Base-by-base conservation (phyloP, 2,113 vertebrate genomes). In the Solea senegalensis region DNA sequence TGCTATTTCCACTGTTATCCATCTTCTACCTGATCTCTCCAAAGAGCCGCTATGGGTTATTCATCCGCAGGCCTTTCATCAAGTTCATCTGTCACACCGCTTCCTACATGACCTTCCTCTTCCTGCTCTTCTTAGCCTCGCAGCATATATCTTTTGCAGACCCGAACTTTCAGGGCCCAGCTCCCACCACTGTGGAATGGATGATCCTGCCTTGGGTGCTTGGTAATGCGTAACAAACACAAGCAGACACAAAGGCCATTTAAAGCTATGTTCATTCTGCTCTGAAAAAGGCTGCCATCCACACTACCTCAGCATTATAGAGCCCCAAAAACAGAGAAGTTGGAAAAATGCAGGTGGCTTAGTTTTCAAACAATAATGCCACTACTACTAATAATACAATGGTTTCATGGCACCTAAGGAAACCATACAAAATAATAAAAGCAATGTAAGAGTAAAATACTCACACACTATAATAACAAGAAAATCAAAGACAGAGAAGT, bases 41-140 rank as follows among this genome's bases (percentile, higher is more conserved):
- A 40, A 98, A 97, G 91, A 98, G 96, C 89, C 95, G 93, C 9
- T 88, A 95, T 6, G 96, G 98, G 76, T 91, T 96, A 9, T 97
- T 98, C 93, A 98, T 98, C 91, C 95, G 95, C 81, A 98, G 97
- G 86, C 98, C 97, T 77, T 99, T 99, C 91, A 97, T 99, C 93
- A 99, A 99, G 94, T 99, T 99, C 92, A 99, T 99, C 94, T 99
- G 98, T 92, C 98, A 99, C 87, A 98, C 98, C 0, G 93, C 97
- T n/a, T 99, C 98, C 52, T 99, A 99, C 90, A 91, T 99, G 94
- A 98, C 97, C 85, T 99, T 99, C 90, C 93, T 99, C 83, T 96
- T 98, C 89, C 94, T 99, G 81, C 93, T 99, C 83, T 83, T 99
- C 76, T 90, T 98, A 78, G 96, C 97, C 65, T 99, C 97, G 44